These are phyloP conservation scores for Oscheius onirici DNA, from an alignment of 2,888 invertebrate genomes.

Conservation along the genomic window DNA sequence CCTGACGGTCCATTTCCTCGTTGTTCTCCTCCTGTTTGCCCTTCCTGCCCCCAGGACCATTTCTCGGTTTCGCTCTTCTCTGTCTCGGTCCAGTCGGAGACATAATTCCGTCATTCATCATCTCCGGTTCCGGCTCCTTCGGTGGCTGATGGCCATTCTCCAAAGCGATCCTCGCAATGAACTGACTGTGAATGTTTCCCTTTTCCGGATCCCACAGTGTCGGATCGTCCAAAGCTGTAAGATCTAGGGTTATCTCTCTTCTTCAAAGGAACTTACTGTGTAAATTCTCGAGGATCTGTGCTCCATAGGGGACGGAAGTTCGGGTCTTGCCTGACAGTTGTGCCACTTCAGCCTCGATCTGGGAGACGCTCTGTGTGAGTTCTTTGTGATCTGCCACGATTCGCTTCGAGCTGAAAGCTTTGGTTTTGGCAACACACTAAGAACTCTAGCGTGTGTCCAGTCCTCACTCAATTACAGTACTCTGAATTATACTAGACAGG, in stretches of 20 bases:
- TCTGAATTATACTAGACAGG: too few species aligned
- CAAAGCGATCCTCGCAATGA: neutral
- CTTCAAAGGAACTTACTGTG: constrained; percentile 23
- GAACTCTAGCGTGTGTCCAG: too few species aligned
- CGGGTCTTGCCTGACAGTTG: constrained; percentile 39
- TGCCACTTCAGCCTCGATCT: constrained; percentile 37
- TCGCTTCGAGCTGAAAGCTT: constrained; percentile 45
- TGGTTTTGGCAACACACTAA: too few species aligned
- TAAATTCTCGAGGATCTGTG: constrained; percentile 33
- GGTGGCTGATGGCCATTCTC: constrained; percentile 25
- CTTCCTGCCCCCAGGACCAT: constrained; percentile 29
- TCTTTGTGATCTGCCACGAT: constrained; percentile 58
- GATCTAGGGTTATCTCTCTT: neutral
- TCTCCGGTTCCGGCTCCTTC: constrained; percentile 25
- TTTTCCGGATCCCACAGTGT: neutral
- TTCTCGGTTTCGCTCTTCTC: constrained; percentile 33
- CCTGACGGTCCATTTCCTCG: constrained; percentile 53
- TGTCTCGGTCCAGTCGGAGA: constrained; percentile 22
- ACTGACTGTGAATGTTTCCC: neutral
- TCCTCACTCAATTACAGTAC: too few species aligned
- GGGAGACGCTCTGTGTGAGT: constrained; percentile 40
- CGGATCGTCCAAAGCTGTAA: constrained; percentile 16
- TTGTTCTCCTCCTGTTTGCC: constrained; percentile 43
- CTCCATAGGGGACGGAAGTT: constrained; percentile 39
- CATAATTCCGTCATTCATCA: neutral